phyloP scores from a whole-genome alignment of 2,113 vertebrate genomes.

The Marmota flaviventris region DNA sequence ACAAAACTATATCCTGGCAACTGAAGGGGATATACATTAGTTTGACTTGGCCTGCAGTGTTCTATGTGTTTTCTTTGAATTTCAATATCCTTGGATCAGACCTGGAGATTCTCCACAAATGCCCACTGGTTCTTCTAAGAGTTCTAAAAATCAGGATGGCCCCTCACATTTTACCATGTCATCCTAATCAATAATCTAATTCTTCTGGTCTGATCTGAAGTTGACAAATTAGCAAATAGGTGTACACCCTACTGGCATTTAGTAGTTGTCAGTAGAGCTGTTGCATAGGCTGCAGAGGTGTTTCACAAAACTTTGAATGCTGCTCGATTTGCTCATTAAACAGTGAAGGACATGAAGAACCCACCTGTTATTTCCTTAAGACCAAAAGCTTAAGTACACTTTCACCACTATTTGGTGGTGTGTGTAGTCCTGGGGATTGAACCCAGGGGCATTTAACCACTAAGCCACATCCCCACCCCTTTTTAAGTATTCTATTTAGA shows the following conservation, averaged over 20 bases:
- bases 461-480: too few relatives aligned
- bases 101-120: not conserved
- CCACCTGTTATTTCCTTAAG: not conserved
- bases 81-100: not conserved
- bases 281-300: not conserved
- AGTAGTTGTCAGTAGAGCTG: not conserved
- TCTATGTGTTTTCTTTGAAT: conserved; percentile 12
- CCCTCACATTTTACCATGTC: not conserved
- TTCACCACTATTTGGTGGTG: not conserved
- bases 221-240: not conserved
- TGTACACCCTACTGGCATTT: not conserved
- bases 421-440: too few relatives aligned
- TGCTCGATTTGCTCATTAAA: not conserved
- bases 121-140: not conserved
- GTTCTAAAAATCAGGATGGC: not conserved
- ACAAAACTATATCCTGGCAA: conserved; percentile 23
- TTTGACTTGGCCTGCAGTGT: not conserved
- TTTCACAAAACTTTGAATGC: not conserved
- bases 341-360: not conserved
- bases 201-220: conserved; percentile 4
- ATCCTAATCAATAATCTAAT: not conserved
- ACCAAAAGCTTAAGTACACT: not conserved
- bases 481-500: too few relatives aligned
- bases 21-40: not conserved
- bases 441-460: too few relatives aligned